A percentile compares a stretch with the other conserved stretches of the same genome.
These are phyloP conservation scores for Calameuta idolon DNA, from an alignment of 2,888 invertebrate genomes.

Conservation along the genomic window DNA sequence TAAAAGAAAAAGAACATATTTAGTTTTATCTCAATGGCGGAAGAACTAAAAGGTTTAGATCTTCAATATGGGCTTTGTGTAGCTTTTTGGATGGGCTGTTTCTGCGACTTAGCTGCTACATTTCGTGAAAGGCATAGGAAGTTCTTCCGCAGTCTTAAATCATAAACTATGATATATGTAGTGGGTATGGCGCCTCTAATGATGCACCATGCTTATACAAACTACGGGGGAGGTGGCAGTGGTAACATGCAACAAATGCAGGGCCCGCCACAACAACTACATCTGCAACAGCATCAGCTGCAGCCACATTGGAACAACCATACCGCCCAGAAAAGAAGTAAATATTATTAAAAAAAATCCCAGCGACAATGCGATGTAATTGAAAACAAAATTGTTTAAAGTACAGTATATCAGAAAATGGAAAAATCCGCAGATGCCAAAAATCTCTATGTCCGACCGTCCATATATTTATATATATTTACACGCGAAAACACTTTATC, in stretches of 20 bases:
- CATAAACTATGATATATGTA: constrained; percentile 60
- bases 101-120: constrained; percentile 50
- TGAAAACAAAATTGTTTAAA: background rate
- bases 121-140: constrained; percentile 39
- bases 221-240: constrained; percentile 72
- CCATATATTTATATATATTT: constrained; percentile 29
- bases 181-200: constrained; percentile 69
- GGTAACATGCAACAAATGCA: constrained; percentile 70
- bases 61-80: background rate
- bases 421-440: constrained; percentile 18
- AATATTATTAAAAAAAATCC: constrained; percentile 56
- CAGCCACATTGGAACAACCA: constrained; percentile 69
- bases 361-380: constrained; percentile 5
- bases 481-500: background rate
- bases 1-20: background rate
- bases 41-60: background rate
- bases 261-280: constrained; percentile 69
- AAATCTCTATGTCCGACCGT: constrained; percentile 44
- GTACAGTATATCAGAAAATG: background rate
- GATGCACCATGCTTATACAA: constrained; percentile 72
- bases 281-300: constrained; percentile 66
- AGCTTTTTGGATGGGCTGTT: constrained; percentile 29
- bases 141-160: constrained; percentile 53
- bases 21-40: background rate
- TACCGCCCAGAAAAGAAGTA: constrained; percentile 69